Conservation (phyloP, 2,888 invertebrate species). For the Apamea anceps region DNA sequence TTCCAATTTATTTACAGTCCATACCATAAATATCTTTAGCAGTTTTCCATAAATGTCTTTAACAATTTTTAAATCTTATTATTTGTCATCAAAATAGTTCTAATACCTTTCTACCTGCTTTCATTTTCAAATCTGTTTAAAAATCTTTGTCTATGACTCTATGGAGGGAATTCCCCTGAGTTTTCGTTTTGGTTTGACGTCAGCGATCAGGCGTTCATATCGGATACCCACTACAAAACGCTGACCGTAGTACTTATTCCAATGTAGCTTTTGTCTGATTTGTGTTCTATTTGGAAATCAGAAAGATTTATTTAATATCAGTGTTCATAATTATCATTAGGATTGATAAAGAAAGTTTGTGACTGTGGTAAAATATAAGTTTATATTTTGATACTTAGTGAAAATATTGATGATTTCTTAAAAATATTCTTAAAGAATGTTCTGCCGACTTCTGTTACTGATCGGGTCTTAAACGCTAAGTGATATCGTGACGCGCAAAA, state of each 20-base stretch:
- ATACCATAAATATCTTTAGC: not conserved
- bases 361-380: conserved; percentile 1
- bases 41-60: not conserved
- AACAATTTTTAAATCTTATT: not conserved
- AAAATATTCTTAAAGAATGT: not conserved
- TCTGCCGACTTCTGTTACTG: not conserved
- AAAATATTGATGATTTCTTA: not conserved
- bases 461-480: not conserved
- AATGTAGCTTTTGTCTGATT: conserved; percentile 13
- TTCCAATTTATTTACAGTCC: not conserved
- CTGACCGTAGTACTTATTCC: not conserved
- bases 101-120: not conserved
- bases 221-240: not conserved
- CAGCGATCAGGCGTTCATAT: not conserved
- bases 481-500: not conserved
- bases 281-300: not conserved
- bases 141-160: conserved; percentile 11
- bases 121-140: conserved; percentile 2
- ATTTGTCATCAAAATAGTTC: not conserved
- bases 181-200: conserved; percentile 13
- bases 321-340: conserved; percentile 5
- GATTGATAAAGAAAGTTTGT: not conserved
- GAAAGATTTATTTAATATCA: not conserved
- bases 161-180: conserved; percentile 45
- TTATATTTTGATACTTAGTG: not conserved